Evolutionary conservation across 2,113 vertebrate genomes (phyloP).

Genomic region (Nematolebias whitei): DNA sequence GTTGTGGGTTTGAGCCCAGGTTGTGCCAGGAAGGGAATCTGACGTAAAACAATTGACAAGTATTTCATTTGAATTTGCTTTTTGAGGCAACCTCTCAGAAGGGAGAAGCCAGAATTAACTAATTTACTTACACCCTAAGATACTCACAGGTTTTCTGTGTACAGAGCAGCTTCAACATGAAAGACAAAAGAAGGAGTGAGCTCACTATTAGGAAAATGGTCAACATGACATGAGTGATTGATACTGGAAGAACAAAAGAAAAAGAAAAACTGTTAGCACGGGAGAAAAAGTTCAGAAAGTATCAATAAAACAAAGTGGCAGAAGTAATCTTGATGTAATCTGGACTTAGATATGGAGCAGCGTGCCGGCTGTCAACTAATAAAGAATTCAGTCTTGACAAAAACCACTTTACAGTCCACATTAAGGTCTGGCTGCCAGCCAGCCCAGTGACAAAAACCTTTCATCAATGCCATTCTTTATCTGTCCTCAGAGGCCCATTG

Average conservation of each 20-base stretch:
- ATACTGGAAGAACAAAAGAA: neutral
- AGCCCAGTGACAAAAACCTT: slow-evolving; percentile 62
- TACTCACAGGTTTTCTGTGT: neutral
- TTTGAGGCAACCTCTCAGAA: no score
- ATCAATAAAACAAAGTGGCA: neutral
- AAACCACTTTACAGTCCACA: slow-evolving; percentile 58
- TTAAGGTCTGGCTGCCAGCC: slow-evolving; percentile 59
- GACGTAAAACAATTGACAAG: no score
- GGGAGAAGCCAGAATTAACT: no score
- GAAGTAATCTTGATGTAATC: slow-evolving; percentile 44
- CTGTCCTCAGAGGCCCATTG: slow-evolving; percentile 63
- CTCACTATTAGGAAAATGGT: neutral
- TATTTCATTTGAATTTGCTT: no score
- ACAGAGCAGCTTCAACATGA: neutral
- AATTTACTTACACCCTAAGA: no score
- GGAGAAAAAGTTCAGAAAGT: neutral
- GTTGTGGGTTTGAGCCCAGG: no score
- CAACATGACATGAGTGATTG: neutral
- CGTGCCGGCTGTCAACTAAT: slow-evolving; percentile 48
- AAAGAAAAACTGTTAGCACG: neutral
- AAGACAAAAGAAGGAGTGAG: neutral
- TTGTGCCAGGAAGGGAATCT: no score
- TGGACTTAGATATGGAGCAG: slow-evolving; percentile 31
- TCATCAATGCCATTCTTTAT: slow-evolving; percentile 65
- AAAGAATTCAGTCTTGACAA: slow-evolving; percentile 53